Conservation (phyloP, 2,113 vertebrate species). For the Gorsachius goisagi region DNA sequence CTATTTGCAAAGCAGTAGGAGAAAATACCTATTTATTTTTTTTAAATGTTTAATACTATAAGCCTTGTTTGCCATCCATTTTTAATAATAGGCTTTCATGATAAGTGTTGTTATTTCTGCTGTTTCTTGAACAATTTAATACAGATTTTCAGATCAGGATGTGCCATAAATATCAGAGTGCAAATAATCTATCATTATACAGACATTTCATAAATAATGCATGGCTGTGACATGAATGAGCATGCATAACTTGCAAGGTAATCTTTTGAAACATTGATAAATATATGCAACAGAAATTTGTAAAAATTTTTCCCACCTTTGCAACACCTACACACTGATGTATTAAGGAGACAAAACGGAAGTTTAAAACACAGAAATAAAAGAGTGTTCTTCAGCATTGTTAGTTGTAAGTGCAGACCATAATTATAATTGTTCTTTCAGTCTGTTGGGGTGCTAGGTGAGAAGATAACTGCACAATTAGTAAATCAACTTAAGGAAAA, state of each 20-base stretch:
- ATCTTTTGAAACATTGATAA: conserved; percentile 11
- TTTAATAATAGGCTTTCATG: not conserved
- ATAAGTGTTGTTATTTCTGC: not conserved
- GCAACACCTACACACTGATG: not conserved
- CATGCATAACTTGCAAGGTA: not conserved
- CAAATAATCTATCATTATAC: conserved; percentile 54
- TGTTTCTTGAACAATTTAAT: conserved; percentile 6
- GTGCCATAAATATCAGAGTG: conserved; percentile 39
- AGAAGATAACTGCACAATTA: not conserved
- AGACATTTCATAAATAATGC: conserved; percentile 46
- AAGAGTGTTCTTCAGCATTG: not conserved
- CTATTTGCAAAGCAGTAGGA: not conserved
- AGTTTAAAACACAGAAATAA: not conserved
- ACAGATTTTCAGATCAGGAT: conserved; percentile 38
- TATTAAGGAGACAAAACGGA: not conserved
- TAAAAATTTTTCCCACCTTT: conserved; percentile 6
- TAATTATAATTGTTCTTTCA: not conserved
- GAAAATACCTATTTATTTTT: not conserved
- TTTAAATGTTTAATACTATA: not conserved
- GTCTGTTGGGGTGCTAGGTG: not conserved
- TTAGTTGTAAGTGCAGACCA: not conserved
- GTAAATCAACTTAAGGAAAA: not conserved
- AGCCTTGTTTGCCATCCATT: not conserved
- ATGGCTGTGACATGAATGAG: conserved; percentile 22
- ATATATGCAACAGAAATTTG: not conserved